Conservation (phyloP, 2,888 invertebrate genomes). For the Lochmaea crataegi region DNA sequence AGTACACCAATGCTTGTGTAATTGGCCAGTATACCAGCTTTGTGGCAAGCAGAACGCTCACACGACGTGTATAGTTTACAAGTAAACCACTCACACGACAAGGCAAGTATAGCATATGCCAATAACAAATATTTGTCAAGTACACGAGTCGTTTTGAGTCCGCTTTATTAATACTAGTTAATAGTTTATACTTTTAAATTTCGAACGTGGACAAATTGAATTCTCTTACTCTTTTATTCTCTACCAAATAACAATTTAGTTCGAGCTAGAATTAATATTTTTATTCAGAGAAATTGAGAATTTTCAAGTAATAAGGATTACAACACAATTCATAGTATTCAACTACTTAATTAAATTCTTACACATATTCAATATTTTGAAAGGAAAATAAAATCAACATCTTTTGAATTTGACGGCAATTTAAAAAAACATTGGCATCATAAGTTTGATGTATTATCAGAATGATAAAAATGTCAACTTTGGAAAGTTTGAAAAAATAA, state of each 20-base stretch:
- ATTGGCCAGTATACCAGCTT: too few species aligned
- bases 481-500: conserved; percentile 13
- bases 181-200: background rate
- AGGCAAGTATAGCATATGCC: too few species aligned
- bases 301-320: background rate
- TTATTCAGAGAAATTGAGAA: background rate
- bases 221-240: background rate
- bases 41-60: too few species aligned
- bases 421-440: background rate
- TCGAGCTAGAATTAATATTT: background rate
- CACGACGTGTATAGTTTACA: too few species aligned
- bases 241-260: background rate
- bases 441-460: background rate
- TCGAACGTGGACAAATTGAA: background rate
- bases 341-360: too few species aligned
- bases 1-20: too few species aligned
- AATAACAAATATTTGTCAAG: too few species aligned
- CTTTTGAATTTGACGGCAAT: background rate
- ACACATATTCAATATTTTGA: too few species aligned
- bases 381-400: too few species aligned
- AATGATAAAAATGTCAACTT: background rate
- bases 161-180: background rate
- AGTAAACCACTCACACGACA: too few species aligned
- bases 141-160: background rate
- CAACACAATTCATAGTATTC: too few species aligned